These are phyloP conservation scores for Drosophila diplacantha DNA, from an alignment of 2,888 invertebrate species.

Conservation along the genomic window DNA sequence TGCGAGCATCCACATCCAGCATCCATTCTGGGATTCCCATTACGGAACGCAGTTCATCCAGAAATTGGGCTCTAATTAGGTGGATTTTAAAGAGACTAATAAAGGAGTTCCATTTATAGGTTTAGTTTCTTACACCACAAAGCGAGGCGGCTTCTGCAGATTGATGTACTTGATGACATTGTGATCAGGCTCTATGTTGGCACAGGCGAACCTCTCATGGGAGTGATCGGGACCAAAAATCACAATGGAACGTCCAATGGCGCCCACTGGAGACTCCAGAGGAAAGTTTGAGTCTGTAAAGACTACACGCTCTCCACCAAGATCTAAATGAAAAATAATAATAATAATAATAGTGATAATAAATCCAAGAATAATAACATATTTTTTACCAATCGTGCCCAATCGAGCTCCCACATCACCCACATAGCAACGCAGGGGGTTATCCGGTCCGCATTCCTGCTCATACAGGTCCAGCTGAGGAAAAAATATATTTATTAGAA, in stretches of 20 bases:
- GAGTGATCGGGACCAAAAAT: conserved; percentile 87
- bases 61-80: conserved; percentile 85
- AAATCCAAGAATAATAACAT: fast-evolving
- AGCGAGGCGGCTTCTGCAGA: conserved; percentile 90
- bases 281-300: conserved; percentile 93
- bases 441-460: conserved; percentile 91
- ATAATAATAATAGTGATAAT: background rate
- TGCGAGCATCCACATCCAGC: conserved; percentile 89
- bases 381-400: conserved; percentile 84
- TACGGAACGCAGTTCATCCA: conserved; percentile 87
- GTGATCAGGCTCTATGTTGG: conserved; percentile 93
- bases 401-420: conserved; percentile 92
- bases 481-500: fast-evolving
- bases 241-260: conserved; percentile 91
- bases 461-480: conserved; percentile 88
- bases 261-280: conserved; percentile 86
- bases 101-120: background rate
- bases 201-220: conserved; percentile 88
- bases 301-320: conserved; percentile 87
- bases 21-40: conserved; percentile 95
- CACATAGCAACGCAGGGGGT: conserved; percentile 92
- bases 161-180: conserved; percentile 94
- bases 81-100: fast-evolving
- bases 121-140: conserved; percentile 87
- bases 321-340: conserved; percentile 76